Evolutionary conservation across 2,797 vertebrate genomes (phyloP).

Genomic region (Sebastes wilsoni): DNA sequence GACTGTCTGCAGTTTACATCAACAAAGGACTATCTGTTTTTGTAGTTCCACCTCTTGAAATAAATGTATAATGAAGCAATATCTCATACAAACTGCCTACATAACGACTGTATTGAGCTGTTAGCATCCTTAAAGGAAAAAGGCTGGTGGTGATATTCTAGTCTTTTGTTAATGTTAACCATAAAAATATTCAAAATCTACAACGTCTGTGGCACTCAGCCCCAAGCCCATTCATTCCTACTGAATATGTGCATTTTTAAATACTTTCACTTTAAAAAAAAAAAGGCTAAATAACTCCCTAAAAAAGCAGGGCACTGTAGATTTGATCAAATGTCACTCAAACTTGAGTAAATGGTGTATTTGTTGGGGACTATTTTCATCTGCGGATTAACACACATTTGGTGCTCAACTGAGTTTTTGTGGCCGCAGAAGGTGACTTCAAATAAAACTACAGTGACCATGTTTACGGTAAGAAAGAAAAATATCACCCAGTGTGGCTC

Average conservation of each 20-base stretch:
- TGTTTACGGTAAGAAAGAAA: background rate
- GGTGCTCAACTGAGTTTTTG: background rate
- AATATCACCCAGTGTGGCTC: background rate
- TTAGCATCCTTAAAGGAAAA: background rate
- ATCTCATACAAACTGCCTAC: constrained; percentile 10
- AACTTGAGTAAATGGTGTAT: background rate
- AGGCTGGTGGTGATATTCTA: background rate
- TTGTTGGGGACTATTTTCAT: background rate
- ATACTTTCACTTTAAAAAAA: background rate
- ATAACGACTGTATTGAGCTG: background rate
- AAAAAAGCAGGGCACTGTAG: background rate
- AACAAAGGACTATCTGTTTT: background rate
- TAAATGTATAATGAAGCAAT: constrained; percentile 26
- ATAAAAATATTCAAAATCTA: background rate
- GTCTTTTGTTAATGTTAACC: background rate
- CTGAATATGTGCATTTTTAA: background rate
- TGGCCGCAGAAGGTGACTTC: background rate
- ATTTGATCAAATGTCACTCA: background rate
- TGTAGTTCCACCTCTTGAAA: background rate
- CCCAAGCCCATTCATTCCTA: background rate
- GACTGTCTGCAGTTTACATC: constrained; percentile 16
- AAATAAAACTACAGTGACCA: background rate
- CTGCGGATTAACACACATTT: background rate
- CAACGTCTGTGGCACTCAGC: background rate
- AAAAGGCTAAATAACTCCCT: background rate